Percentiles rank a stretch among this genome's conserved stretches.
Evolutionary conservation across 2,888 invertebrate species (phyloP).

Genomic region (Machimus rusticus): DNA sequence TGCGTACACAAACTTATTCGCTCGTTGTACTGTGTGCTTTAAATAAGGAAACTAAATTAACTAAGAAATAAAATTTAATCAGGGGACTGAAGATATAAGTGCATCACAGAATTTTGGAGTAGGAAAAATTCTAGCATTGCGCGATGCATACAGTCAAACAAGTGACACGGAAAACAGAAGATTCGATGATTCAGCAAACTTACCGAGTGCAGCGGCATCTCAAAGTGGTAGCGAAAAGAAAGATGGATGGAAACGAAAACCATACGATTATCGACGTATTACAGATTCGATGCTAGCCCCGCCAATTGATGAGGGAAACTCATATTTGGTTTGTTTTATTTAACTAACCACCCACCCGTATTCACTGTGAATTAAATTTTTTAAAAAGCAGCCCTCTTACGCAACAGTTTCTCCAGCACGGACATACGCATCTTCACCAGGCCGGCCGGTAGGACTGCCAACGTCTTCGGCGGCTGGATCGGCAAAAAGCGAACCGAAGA

Average conservation of each 20-base stretch:
- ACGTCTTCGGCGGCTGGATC: slow-evolving; percentile 48
- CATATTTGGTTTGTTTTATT: slow-evolving; percentile 56
- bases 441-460: slow-evolving; percentile 49
- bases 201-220: slow-evolving; percentile 15
- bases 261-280: slow-evolving; percentile 56
- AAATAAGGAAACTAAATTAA: neutral
- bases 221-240: slow-evolving; percentile 51
- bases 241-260: slow-evolving; percentile 51
- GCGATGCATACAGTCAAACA: slow-evolving; percentile 62
- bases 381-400: slow-evolving; percentile 50
- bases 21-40: neutral
- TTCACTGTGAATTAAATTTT: slow-evolving; percentile 1
- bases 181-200: neutral
- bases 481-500: slow-evolving; percentile 56
- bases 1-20: neutral
- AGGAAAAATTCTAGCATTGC: slow-evolving; percentile 54
- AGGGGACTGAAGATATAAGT: slow-evolving; percentile 43
- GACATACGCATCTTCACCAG: slow-evolving; percentile 58
- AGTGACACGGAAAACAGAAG: slow-evolving; percentile 57
- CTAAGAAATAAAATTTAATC: neutral
- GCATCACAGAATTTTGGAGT: slow-evolving; percentile 52
- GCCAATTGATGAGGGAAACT: slow-evolving; percentile 59
- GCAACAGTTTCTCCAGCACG: slow-evolving; percentile 51
- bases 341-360: neutral
- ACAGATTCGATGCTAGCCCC: slow-evolving; percentile 52